Base-by-base conservation (phyloP, 2,888 invertebrate species). In the Xanthostigma xanthostigma region DNA sequence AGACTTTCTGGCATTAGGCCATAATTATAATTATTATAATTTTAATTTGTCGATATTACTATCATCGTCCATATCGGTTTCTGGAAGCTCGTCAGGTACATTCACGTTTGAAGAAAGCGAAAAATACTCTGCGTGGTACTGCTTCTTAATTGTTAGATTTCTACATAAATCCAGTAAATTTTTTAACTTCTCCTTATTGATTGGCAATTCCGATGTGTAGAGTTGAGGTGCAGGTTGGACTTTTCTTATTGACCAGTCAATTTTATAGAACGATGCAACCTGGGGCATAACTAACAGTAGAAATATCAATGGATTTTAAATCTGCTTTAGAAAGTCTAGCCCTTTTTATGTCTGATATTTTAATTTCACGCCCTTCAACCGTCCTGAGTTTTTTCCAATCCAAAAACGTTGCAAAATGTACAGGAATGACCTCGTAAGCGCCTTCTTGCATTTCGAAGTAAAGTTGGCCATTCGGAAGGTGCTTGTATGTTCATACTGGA, bases 401-500 rank as follows among this genome's bases (percentile, higher is more conserved):
- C 56, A 57, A 45, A 41, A 41, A 48, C 33, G 46, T 48, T 46
- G 39, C 39, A 53, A 51, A 48, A 48, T 41, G 48, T 46, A 50
- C 35, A 9, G 46, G 43, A 34, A 39, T 49, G 11, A 55, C 54
- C 38, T 48, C 41, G 45, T 53, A 55, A 9, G 54, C 47, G 45
- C 49, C 54, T 55, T 45, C 56, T 45, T 14, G 57, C 54, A 36
- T 50, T 53, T 41, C 50, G 44, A 9, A 55, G 49, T 36, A 53
- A 50, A 34, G 52, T 54, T 14, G 51, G 49, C 57, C 58, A 58
- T 51, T 59, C 56, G 2, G 57, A 57, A 34, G 58, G 57, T 34
- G 53, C 53, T 54, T 55, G 56, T 34, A 58, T 52, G 44, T 51
- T 56, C 35, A 53, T 47, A 46, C 54, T 57, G 45, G 41, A 49